Percentiles rank a stretch among this genome's conserved stretches.
These are phyloP conservation scores for Globodera rostochiensis DNA, from an alignment of 1,140 invertebrate species.

Conservation along the genomic window DNA sequence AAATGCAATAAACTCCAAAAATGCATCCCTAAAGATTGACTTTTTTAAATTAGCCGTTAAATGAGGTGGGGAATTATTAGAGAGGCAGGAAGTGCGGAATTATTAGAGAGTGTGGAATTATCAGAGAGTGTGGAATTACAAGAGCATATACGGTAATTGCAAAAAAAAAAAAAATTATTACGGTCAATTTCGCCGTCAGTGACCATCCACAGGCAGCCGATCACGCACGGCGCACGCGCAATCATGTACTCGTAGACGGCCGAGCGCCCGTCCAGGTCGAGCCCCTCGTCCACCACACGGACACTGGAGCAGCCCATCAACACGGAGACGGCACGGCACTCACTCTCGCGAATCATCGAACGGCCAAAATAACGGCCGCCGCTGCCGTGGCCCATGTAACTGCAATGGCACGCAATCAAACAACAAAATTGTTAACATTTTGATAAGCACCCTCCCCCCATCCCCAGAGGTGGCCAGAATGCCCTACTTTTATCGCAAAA, in stretches of 20 bases:
- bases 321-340: conserved; percentile 55
- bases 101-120: too few species aligned
- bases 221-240: conserved; percentile 52
- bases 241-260: conserved; percentile 56
- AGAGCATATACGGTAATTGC: too few species aligned
- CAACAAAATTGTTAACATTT: conserved; percentile 22
- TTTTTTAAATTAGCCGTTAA: too few species aligned
- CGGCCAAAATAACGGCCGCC: conserved; percentile 47
- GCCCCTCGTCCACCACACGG: conserved; percentile 50
- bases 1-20: too few species aligned
- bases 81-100: too few species aligned
- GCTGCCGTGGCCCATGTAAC: conserved; percentile 59
- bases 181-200: conserved; percentile 57
- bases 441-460: background rate
- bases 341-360: conserved; percentile 33
- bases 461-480: too few species aligned
- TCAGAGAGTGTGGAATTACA: too few species aligned
- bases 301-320: conserved; percentile 61
- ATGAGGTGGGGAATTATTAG: too few species aligned
- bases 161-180: too few species aligned
- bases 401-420: conserved; percentile 29
- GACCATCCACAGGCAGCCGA: conserved; percentile 62
- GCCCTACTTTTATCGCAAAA: too few species aligned
- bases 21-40: too few species aligned
- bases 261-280: conserved; percentile 50